A percentile compares a stretch with the other conserved stretches of the same genome.
These are phyloP conservation scores for Shargacucullia verbasci DNA, from an alignment of 2,888 invertebrate genomes.

Conservation along the genomic window DNA sequence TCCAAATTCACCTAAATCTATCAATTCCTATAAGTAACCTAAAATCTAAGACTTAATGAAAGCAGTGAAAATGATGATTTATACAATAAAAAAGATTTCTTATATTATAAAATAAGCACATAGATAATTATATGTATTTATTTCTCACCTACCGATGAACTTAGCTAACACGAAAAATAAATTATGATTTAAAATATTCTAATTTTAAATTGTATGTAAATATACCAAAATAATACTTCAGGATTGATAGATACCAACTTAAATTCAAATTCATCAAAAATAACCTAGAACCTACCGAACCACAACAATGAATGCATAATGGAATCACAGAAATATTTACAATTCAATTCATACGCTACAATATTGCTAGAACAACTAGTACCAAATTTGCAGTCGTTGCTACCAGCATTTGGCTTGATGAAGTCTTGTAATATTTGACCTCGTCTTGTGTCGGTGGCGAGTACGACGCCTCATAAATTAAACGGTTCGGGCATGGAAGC, in stretches of 20 bases:
- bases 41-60: constrained; percentile 37
- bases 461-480: constrained; percentile 76
- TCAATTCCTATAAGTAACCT: constrained; percentile 49
- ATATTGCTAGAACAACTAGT: constrained; percentile 56
- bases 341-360: constrained; percentile 66
- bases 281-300: constrained; percentile 1
- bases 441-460: constrained; percentile 85
- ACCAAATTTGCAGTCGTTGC: constrained; percentile 58
- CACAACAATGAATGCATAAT: constrained; percentile 40
- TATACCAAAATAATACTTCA: no score
- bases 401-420: constrained; percentile 62
- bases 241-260: no score
- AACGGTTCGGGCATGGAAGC: constrained; percentile 79
- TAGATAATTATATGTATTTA: constrained; percentile 5
- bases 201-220: no score
- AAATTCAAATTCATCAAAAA: constrained; percentile 3
- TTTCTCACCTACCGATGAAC: constrained; percentile 6
- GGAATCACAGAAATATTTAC: constrained; percentile 58
- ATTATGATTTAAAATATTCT: no score
- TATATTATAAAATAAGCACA: constrained; percentile 16
- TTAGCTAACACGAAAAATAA: constrained; percentile 2
- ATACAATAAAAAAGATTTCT: constrained; percentile 16
- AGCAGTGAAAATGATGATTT: constrained; percentile 40
- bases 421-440: constrained; percentile 82
- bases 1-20: constrained; percentile 56